Base-by-base conservation (phyloP, 2,888 invertebrate genomes). In the Coelopa pilipes region DNA sequence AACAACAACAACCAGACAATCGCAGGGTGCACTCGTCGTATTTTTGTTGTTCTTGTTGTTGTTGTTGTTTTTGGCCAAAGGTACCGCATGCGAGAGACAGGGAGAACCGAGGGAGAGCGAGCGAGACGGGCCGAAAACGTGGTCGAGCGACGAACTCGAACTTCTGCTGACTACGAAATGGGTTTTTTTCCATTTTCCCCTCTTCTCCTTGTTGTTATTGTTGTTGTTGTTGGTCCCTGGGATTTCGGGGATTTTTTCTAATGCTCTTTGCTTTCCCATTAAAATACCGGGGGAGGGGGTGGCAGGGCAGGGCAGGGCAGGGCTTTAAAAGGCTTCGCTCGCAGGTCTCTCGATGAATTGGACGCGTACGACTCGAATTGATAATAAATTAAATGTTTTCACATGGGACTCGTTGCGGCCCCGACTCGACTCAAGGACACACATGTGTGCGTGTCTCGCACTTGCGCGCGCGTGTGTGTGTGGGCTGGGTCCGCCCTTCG, bases 321-420 rank as follows among this genome's bases (percentile, higher is more conserved):
- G 47, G 47, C 46, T 46, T 57, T 69, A 19, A 69, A 17, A 69
- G 34, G 59, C 69, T 57, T 49, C 34, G 34, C 34, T 62, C 34
- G 13, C 2, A 53, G 21, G 34, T 49, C 66, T 66, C 50, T 66
- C 66, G 50, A 66, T 66, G 66, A 66, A 66, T 66, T 66, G 66
- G 50, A 66, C 50, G 66, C 66, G 70, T 70, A 69, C 73, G 49
- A 69, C 75, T 74, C 74, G 72, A 75, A 75, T 75, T 75, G 75
- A 73, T 75, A 73, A 75, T 75, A 75, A 75, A 75, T 75, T 74
- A 75, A 75, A 74, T 75, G 74, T 34, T 65, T 62, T 71, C 75
- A 75, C 74, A 70, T 67, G 75, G 75, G 75, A 75, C 71, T 75
- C 73, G 66, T 75, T 75, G 7, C 34, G 34, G 34, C 2, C 2